Conservation (phyloP, 2,113 vertebrate genomes). For the Scomber scombrus region DNA sequence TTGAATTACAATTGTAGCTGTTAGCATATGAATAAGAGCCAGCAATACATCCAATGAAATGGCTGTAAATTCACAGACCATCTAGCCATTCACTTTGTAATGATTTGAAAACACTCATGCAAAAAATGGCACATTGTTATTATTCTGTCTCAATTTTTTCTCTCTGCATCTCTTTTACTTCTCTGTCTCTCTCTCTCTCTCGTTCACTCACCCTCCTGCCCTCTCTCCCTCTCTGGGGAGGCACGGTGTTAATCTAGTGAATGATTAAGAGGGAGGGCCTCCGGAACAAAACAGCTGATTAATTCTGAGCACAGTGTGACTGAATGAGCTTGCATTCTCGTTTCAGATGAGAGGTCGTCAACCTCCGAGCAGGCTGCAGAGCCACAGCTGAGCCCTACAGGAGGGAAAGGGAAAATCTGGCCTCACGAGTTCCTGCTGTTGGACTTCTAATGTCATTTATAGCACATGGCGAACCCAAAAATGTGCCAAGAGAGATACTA, state of each 20-base stretch:
- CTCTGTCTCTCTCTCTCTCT: constrained; percentile 18
- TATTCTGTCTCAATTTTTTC: constrained; percentile 1
- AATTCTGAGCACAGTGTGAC: constrained; percentile 54
- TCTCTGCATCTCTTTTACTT: constrained; percentile 32
- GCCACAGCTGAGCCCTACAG: constrained; percentile 49
- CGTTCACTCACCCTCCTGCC: not conserved
- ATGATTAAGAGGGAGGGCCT: constrained; percentile 49
- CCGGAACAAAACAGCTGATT: constrained; percentile 69
- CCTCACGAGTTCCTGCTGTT: not conserved
- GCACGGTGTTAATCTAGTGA: constrained; percentile 48
- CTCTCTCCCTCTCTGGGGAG: constrained; percentile 46
- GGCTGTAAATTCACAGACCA: not conserved
- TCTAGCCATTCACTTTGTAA: constrained; percentile 14
- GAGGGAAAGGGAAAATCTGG: constrained; percentile 2
- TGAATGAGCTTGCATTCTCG: constrained; percentile 52
- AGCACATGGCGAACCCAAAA: not conserved
- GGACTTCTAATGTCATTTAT: not conserved
- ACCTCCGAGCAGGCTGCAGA: constrained; percentile 10
- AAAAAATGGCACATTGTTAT: not conserved
- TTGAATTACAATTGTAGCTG: constrained; percentile 21
- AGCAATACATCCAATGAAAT: not conserved
- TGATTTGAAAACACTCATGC: not conserved
- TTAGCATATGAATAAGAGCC: constrained; percentile 41
- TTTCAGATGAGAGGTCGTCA: constrained; percentile 32
- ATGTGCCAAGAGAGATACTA: not conserved